phyloP scores from a whole-genome alignment of 2,113 vertebrate species.

The Mormoops blainvillei region DNA sequence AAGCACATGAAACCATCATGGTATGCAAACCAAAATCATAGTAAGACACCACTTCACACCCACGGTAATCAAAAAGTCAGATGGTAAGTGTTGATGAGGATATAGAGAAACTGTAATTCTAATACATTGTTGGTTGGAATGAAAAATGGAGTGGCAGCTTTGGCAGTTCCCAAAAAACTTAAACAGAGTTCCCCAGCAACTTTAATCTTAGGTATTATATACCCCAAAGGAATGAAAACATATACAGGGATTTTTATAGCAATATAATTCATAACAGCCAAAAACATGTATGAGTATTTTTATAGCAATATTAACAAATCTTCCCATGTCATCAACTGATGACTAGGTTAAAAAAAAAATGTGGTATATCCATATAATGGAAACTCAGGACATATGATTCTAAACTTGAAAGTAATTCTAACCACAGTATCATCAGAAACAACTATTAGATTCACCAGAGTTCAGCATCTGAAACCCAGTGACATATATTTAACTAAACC shows the following conservation, averaged over 20 bases:
- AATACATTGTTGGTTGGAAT: not conserved
- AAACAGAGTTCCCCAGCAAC: not conserved
- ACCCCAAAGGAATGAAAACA: not conserved
- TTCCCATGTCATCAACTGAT: too few species aligned
- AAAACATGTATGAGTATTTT: too few species aligned
- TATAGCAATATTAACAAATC: too few species aligned
- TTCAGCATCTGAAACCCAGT: not conserved
- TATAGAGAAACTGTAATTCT: not conserved
- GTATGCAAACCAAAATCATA: not conserved
- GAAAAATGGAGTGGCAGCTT: not conserved
- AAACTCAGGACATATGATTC: not conserved
- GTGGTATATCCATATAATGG: not conserved
- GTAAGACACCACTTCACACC: not conserved
- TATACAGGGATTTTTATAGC: too few species aligned
- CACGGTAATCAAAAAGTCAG: not conserved
- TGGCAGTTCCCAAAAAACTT: not conserved
- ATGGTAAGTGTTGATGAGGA: not conserved
- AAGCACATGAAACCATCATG: not conserved
- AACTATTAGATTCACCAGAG: not conserved
- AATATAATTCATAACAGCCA: too few species aligned
- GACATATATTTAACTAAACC: not conserved
- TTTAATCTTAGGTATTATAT: not conserved
- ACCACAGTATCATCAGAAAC: not conserved
- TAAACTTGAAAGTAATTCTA: constrained; percentile 13
- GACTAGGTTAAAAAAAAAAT: not conserved